Evolutionary conservation across 2,888 invertebrate genomes (phyloP), one percentile per base, ranked within the genome.

Genomic region (Heliconius ismenius): DNA sequence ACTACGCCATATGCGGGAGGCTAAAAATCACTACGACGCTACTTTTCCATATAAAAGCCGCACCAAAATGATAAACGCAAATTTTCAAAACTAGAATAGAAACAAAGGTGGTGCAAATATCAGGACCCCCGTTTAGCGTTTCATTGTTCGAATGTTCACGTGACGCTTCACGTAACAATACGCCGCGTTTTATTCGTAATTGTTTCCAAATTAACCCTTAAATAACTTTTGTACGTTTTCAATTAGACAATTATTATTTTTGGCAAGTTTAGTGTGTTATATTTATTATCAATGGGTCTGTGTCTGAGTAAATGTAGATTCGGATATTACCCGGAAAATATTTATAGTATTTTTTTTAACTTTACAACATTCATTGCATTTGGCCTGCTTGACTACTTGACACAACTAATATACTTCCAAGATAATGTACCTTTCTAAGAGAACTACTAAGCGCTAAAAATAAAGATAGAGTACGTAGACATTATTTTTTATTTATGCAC

Each of bases 181-280:
- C 74, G 49, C 21, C 39, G n/a, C 32, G 62, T 73, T 76, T 67
- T 26, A 26, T 60, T 67, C 74, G 49, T 76, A 78, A 74, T 79
- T 78, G 74, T 79, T 73, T 76, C 68, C 24, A 74, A 74, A 78
- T 78, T 74, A 72, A 74, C 49, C 49, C 43, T 78, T 58, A 54
- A 26, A 73, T 67, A 58, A 58, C 28, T n/a, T 36, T 76, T 72
- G 26, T 24, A 43, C 9, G 24, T 36, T 43, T 73, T 54, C 49
- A 58, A n/a, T 70, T 54, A 58, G 1, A 32, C 4, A 4, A 32
- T n/a, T 63, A 58, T 73, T 49, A 54, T 39, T 62, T 26, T 13
- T 58, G 15, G n/a, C 11, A 26, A 39, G 11, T 68, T 15, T 65
- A 28, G 10, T 69, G 24, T 58, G 9, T 58, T 10, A 3, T n/a